Percentiles rank a stretch among this genome's conserved stretches.
Conservation (phyloP, 2,797 vertebrate species). For the Tokudaia muenninki region DNA sequence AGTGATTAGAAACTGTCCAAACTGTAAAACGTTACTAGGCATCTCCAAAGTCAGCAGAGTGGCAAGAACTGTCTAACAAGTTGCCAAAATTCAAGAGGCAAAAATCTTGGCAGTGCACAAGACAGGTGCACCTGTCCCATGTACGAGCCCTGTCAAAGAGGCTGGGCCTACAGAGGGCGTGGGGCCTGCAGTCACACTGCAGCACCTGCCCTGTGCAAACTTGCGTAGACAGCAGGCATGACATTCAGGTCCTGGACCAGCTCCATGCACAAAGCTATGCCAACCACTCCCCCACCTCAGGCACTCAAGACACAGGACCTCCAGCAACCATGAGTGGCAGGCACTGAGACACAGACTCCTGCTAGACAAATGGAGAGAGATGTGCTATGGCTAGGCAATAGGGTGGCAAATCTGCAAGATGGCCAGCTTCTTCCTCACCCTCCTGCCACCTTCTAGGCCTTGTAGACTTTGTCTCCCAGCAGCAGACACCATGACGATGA, state of each 20-base stretch:
- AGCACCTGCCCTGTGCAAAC: neutral
- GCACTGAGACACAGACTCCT: neutral
- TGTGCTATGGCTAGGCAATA: neutral
- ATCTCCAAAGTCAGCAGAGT: constrained; percentile 47
- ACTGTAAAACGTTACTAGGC: neutral
- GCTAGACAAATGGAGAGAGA: neutral
- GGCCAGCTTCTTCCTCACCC: neutral
- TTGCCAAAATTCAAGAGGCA: constrained; percentile 49
- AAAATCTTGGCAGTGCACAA: constrained; percentile 37
- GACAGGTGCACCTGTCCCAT: neutral
- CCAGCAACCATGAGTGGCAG: neutral
- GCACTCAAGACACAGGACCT: neutral
- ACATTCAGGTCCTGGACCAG: neutral
- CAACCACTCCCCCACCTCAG: neutral
- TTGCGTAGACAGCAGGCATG: neutral
- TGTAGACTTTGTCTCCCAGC: no score
- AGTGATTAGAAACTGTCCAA: constrained; percentile 49
- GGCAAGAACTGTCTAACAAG: constrained; percentile 47
- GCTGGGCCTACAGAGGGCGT: neutral
- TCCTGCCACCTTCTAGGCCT: neutral
- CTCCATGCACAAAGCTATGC: neutral
- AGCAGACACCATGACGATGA: neutral
- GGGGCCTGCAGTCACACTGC: neutral
- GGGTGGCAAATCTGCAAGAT: neutral
- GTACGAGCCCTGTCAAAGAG: neutral